phyloP scores from a whole-genome alignment of 2,113 vertebrate genomes.

The Crotalus tigris region DNA sequence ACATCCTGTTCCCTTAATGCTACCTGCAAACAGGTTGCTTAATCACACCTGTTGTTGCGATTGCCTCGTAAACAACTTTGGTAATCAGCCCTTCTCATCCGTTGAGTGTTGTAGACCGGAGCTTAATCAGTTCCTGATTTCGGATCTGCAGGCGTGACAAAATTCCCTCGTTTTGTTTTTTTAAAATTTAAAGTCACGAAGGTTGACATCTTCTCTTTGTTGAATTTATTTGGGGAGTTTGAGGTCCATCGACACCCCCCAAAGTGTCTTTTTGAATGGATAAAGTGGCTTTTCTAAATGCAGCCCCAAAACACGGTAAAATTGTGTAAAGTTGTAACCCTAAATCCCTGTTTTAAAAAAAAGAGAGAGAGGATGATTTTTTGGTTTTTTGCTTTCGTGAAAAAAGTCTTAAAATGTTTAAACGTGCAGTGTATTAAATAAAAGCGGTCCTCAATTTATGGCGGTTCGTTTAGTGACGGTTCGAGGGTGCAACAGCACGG shows the following conservation, averaged over 20 bases:
- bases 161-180: neutral
- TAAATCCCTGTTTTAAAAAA: no score
- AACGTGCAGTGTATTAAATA: no score
- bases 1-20: no score
- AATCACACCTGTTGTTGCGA: neutral
- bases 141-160: neutral
- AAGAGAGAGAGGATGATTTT: no score
- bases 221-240: neutral
- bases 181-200: neutral
- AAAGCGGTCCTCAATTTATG: no score
- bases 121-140: neutral
- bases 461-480: no score
- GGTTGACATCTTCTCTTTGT: neutral
- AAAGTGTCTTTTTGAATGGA: neutral
- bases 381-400: neutral
- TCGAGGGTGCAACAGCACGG: no score
- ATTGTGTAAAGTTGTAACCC: no score
- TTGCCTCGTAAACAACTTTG: neutral
- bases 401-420: no score
- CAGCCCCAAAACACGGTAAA: no score
- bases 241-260: neutral
- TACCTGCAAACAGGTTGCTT: neutral
- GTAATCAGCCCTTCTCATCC: neutral
- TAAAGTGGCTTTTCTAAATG: no score
- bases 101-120: neutral